These are phyloP conservation scores for Prochilodus magdalenae DNA, from an alignment of 2,113 vertebrate genomes.

Conservation along the genomic window DNA sequence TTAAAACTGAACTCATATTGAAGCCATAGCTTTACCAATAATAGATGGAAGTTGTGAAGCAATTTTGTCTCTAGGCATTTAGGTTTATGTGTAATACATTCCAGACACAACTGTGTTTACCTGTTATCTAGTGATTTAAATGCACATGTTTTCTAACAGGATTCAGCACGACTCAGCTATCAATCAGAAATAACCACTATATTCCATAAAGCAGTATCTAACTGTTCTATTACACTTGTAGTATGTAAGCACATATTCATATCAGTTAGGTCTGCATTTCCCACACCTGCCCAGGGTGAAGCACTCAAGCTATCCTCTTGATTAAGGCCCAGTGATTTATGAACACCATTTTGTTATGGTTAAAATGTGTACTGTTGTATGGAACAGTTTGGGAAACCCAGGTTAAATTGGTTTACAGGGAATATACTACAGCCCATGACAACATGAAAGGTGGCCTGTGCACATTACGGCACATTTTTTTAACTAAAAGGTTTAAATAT, in stretches of 20 bases:
- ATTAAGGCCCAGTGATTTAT: too few species aligned
- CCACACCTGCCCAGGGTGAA: not conserved
- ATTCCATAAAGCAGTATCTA: constrained; percentile 16
- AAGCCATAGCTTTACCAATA: constrained; percentile 44
- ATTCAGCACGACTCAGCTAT: constrained; percentile 13
- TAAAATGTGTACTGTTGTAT: too few species aligned
- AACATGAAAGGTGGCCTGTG: too few species aligned
- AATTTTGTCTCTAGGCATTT: constrained; percentile 1
- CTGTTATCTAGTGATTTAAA: not conserved
- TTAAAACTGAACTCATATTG: constrained; percentile 19
- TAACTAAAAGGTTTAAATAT: too few species aligned
- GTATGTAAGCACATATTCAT: constrained; percentile 30
- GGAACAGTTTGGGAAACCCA: too few species aligned
- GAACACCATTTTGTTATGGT: too few species aligned
- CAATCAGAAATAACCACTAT: constrained; percentile 32
- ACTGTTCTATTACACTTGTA: constrained; percentile 4
- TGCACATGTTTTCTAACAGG: constrained; percentile 9
- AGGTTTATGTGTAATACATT: not conserved
- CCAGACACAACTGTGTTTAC: constrained; percentile 8
- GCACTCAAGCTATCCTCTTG: not conserved
- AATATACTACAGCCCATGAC: too few species aligned
- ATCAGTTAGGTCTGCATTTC: constrained; percentile 22
- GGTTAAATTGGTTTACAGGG: too few species aligned
- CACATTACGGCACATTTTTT: too few species aligned
- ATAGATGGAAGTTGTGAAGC: not conserved